Percentiles rank a stretch among this genome's conserved stretches.
phyloP scores from a whole-genome alignment of 35 echinoderm and acorn worm genomes.

The Patiria miniata region DNA sequence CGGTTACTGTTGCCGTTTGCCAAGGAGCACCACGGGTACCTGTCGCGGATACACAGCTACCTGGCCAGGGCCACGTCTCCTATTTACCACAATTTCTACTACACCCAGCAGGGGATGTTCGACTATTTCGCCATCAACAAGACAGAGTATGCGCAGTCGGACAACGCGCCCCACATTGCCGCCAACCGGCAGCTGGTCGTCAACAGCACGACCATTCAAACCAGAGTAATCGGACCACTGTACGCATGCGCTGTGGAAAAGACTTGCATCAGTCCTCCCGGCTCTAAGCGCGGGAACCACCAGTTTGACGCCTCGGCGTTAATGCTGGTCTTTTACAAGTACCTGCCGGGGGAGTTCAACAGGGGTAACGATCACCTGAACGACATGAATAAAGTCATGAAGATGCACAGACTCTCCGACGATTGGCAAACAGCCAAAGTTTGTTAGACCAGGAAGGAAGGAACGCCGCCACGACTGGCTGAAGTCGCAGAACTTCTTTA shows the following conservation, averaged over 20 bases:
- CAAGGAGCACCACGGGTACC: slow-evolving; percentile 63
- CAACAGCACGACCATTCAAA: slow-evolving; percentile 65
- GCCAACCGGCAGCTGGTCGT: slow-evolving; percentile 74
- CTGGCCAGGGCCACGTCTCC: neutral
- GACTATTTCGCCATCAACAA: slow-evolving; percentile 51
- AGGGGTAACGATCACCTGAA: neutral
- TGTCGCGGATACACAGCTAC: slow-evolving; percentile 63
- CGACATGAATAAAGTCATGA: neutral
- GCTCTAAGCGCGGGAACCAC: slow-evolving; percentile 27
- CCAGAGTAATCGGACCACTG: slow-evolving; percentile 57
- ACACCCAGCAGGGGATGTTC: slow-evolving; percentile 56
- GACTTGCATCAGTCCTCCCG: slow-evolving; percentile 58
- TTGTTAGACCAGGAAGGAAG: neutral
- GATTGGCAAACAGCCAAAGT: neutral
- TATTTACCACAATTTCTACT: slow-evolving; percentile 59
- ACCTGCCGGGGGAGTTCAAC: neutral
- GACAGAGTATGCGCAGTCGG: slow-evolving; percentile 40
- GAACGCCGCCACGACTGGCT: no score
- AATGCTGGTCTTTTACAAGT: neutral
- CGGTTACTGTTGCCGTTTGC: slow-evolving; percentile 49
- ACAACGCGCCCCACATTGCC: slow-evolving; percentile 45
- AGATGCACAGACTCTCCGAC: neutral
- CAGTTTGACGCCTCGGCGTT: slow-evolving; percentile 69
- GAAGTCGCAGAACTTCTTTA: no score
- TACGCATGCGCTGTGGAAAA: slow-evolving; percentile 47